Percentiles rank a stretch among this genome's conserved stretches.
Evolutionary conservation across 2,797 vertebrate genomes (phyloP).

Genomic region (Botia almorhae): DNA sequence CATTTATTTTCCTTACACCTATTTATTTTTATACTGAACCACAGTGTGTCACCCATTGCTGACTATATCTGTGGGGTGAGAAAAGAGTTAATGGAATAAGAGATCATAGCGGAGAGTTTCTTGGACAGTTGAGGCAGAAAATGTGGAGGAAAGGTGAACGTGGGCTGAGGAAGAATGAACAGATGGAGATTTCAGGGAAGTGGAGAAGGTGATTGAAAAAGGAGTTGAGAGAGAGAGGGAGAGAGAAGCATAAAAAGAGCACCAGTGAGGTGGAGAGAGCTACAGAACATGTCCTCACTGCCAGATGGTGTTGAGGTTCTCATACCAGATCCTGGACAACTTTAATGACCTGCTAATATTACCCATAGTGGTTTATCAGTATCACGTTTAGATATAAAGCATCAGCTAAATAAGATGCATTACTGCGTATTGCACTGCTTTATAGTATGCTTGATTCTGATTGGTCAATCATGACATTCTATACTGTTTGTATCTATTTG

Average conservation of each 20-base stretch:
- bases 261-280: slow-evolving; percentile 13
- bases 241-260: slow-evolving; percentile 5
- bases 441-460: too few relatives aligned
- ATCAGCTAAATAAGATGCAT: too few relatives aligned
- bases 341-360: slow-evolving; percentile 23
- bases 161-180: slow-evolving; percentile 26
- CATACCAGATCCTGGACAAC: slow-evolving; percentile 17
- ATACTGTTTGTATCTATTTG: background rate
- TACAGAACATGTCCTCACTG: slow-evolving; percentile 17
- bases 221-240: slow-evolving; percentile 19
- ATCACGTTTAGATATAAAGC: background rate
- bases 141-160: slow-evolving; percentile 38
- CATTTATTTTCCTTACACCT: too few relatives aligned
- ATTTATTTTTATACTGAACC: too few relatives aligned
- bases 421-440: too few relatives aligned
- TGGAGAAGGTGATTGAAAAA: slow-evolving; percentile 29
- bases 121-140: slow-evolving; percentile 20
- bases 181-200: slow-evolving; percentile 21
- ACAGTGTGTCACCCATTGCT: too few relatives aligned
- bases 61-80: background rate
- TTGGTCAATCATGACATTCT: too few relatives aligned
- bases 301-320: slow-evolving; percentile 42
- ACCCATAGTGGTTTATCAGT: background rate
- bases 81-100: slow-evolving; percentile 13
- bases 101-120: background rate